phyloP scores from a whole-genome alignment of 2,888 invertebrate genomes.

The Pachydiplax longipennis region DNA sequence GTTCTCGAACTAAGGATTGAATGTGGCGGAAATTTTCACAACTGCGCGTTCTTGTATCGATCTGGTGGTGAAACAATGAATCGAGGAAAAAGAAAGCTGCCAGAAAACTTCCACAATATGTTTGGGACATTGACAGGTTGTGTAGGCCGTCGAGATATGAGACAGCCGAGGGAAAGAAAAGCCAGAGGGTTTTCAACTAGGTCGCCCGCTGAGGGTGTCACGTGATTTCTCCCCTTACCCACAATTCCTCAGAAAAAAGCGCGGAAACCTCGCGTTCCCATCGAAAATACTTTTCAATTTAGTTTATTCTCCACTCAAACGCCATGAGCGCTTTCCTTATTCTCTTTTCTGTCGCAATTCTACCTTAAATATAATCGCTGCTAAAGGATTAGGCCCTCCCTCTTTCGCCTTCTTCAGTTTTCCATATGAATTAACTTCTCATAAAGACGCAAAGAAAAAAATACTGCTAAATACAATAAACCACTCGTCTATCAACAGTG shows the following conservation, averaged over 20 bases:
- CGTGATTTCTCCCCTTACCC: neutral
- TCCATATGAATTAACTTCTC: too few species aligned
- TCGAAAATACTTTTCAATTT: neutral
- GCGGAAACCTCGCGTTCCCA: neutral
- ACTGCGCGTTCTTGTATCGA: neutral
- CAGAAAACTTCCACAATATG: slow-evolving; percentile 6
- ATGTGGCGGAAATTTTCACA: neutral
- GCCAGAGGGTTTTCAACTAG: neutral
- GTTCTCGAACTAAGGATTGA: neutral
- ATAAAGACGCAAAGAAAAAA: too few species aligned
- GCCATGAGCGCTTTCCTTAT: too few species aligned
- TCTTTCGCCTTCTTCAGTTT: too few species aligned
- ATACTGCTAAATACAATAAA: too few species aligned
- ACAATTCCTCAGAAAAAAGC: neutral
- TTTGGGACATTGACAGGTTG: slow-evolving; percentile 37
- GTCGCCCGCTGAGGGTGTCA: neutral
- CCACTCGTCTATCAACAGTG: too few species aligned
- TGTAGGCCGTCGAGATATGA: slow-evolving; percentile 4
- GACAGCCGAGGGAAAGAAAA: neutral
- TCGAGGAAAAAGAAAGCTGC: neutral
- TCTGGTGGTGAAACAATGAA: neutral
- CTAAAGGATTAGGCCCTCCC: too few species aligned
- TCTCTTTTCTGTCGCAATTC: too few species aligned
- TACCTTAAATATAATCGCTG: too few species aligned
- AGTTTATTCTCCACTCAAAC: neutral